These are phyloP conservation scores for Melinaea marsaeus DNA, from an alignment of 2,888 invertebrate genomes.

Conservation along the genomic window DNA sequence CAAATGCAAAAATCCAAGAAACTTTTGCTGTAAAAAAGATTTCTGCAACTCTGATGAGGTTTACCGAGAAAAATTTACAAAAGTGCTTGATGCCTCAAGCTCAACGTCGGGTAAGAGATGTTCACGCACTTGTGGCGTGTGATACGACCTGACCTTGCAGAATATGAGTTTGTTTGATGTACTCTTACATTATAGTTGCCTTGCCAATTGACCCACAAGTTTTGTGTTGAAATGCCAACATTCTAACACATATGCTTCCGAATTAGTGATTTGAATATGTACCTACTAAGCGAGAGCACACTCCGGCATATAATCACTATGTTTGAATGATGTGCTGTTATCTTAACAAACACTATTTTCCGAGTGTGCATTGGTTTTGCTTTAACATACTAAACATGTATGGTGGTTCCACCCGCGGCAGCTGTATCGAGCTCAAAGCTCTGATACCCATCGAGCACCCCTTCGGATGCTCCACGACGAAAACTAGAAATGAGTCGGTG, in stretches of 20 bases:
- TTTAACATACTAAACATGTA: constrained; percentile 79
- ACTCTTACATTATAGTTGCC: constrained; percentile 68
- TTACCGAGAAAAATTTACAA: constrained; percentile 54
- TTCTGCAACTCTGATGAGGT: constrained; percentile 68
- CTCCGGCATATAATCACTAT: constrained; percentile 42
- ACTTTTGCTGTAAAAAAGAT: constrained; percentile 69
- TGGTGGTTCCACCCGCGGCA: constrained; percentile 78
- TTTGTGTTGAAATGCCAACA: constrained; percentile 75
- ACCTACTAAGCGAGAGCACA: constrained; percentile 58
- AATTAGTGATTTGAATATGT: constrained; percentile 71
- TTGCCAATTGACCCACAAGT: constrained; percentile 62
- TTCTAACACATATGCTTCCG: constrained; percentile 72
- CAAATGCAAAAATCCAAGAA: constrained; percentile 60
- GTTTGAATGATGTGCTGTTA: constrained; percentile 71
- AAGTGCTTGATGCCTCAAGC: constrained; percentile 50
- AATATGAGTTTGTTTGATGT: constrained; percentile 73
- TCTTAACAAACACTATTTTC: constrained; percentile 68
- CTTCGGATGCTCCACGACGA: constrained; percentile 88
- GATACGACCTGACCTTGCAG: constrained; percentile 59
- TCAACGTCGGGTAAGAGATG: constrained; percentile 66
- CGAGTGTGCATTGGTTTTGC: constrained; percentile 76
- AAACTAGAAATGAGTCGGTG: constrained; percentile 85
- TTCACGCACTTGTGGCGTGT: constrained; percentile 58
- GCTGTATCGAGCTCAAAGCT: constrained; percentile 86
- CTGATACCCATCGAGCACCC: constrained; percentile 88